These are phyloP conservation scores for Zeugodacus cucurbitae DNA, from an alignment of 1,140 invertebrate genomes.

Conservation along the genomic window DNA sequence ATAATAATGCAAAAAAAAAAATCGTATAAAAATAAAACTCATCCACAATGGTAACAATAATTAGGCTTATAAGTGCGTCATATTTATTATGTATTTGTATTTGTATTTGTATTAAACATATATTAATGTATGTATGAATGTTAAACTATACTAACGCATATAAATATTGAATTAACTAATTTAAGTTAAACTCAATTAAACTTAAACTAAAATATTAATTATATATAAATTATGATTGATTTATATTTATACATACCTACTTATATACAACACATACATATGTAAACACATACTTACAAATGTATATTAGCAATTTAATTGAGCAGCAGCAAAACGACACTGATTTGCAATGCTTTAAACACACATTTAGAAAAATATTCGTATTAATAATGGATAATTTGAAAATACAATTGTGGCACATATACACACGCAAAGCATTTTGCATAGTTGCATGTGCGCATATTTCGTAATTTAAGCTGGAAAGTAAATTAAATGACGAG, in stretches of 20 bases:
- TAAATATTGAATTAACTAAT: neutral
- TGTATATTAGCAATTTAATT: slow-evolving; percentile 1
- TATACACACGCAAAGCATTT: neutral
- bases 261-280: neutral
- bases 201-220: slow-evolving; percentile 1
- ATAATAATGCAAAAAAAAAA: neutral
- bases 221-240: neutral
- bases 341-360: slow-evolving; percentile 1
- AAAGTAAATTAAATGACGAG: neutral
- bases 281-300: neutral
- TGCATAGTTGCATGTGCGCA: neutral
- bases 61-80: slow-evolving; percentile 44
- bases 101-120: neutral
- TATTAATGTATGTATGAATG: neutral
- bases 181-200: slow-evolving; percentile 12
- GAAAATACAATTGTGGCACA: neutral
- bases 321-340: neutral
- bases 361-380: neutral
- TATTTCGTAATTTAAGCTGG: neutral
- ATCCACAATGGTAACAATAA: slow-evolving; percentile 48
- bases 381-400: neutral
- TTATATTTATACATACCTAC: slow-evolving; percentile 10
- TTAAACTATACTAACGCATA: slow-evolving; percentile 36
- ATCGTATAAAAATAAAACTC: slow-evolving; percentile 15
- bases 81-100: slow-evolving; percentile 41